These are phyloP conservation scores for Phengaris alcon DNA, from an alignment of 2,888 invertebrate genomes.

Conservation along the genomic window DNA sequence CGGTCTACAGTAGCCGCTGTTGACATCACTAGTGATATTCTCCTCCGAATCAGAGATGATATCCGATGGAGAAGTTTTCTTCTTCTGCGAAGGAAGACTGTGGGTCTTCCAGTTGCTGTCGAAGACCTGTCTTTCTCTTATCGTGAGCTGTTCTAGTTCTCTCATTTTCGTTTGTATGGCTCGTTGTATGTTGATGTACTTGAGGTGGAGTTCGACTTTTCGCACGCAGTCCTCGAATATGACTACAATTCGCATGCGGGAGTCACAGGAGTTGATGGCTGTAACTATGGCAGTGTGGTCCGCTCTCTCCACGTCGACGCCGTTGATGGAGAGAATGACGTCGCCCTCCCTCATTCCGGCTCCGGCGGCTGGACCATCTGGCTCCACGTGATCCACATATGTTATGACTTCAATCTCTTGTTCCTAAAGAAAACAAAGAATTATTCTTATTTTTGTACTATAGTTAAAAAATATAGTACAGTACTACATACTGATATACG, in stretches of 20 bases:
- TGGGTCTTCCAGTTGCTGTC: conserved; percentile 95
- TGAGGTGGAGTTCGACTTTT: conserved; percentile 95
- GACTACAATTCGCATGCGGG: conserved; percentile 96
- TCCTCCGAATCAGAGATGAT: conserved; percentile 67
- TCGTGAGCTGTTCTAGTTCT: conserved; percentile 89
- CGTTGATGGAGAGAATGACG: conserved; percentile 97
- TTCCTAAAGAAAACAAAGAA: conserved; percentile 67
- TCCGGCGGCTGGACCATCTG: conserved; percentile 93
- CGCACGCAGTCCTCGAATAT: conserved; percentile 97
- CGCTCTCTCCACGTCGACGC: conserved; percentile 96
- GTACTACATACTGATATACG: no score
- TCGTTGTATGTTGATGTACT: conserved; percentile 93
- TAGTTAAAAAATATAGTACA: no score
- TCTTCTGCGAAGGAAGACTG: conserved; percentile 91
- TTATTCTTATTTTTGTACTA: not conserved
- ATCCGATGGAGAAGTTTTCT: conserved; percentile 81
- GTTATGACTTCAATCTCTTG: conserved; percentile 97
- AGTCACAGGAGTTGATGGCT: conserved; percentile 93
- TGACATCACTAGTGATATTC: conserved; percentile 69
- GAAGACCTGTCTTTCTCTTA: conserved; percentile 89
- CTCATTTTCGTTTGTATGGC: conserved; percentile 90
- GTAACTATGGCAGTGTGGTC: conserved; percentile 95
- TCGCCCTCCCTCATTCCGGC: conserved; percentile 98
- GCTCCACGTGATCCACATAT: conserved; percentile 97
- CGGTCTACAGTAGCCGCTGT: conserved; percentile 84